Conservation (phyloP, 1,140 invertebrate genomes). For the Macrobrachium rosenbergii region DNA sequence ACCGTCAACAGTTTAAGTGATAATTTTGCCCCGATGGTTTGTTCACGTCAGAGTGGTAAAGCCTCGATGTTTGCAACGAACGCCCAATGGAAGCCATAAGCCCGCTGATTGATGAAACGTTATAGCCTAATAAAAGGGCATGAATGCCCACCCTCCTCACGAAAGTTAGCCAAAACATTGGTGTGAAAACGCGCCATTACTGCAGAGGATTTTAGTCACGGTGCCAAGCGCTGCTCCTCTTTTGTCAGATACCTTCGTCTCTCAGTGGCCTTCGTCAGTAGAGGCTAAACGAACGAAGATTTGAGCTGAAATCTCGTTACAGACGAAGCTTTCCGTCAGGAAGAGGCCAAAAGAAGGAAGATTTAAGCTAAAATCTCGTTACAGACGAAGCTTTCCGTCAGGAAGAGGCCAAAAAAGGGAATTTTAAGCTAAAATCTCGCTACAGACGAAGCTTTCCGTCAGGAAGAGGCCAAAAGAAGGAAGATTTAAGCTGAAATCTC, state of each 20-base stretch:
- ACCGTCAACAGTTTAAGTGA: conserved; percentile 58
- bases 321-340: conserved; percentile 7
- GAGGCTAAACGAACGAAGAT: conserved; percentile 29
- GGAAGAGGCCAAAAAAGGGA: conserved; percentile 2
- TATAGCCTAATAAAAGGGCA: conserved; percentile 62
- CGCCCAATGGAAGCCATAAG: conserved; percentile 49
- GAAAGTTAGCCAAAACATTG: conserved; percentile 54
- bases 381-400: conserved; percentile 17
- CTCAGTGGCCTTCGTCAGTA: not conserved
- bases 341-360: conserved; percentile 20
- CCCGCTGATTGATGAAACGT: conserved; percentile 57
- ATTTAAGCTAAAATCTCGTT: conserved; percentile 24
- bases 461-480: conserved; percentile 2
- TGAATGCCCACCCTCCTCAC: conserved; percentile 43
- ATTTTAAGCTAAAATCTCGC: conserved; percentile 3
- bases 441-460: conserved; percentile 25
- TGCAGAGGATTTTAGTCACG: too few relatives aligned
- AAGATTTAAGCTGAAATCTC: conserved; percentile 11
- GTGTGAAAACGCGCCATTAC: not conserved
- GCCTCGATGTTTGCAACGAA: conserved; percentile 39
- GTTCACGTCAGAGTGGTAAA: conserved; percentile 17
- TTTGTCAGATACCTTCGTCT: not conserved
- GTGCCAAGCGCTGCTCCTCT: not conserved
- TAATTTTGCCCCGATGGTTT: conserved; percentile 38
- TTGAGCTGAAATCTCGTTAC: conserved; percentile 23